Evolutionary conservation across 2,113 vertebrate species (phyloP).

Genomic region (Strix uralensis): DNA sequence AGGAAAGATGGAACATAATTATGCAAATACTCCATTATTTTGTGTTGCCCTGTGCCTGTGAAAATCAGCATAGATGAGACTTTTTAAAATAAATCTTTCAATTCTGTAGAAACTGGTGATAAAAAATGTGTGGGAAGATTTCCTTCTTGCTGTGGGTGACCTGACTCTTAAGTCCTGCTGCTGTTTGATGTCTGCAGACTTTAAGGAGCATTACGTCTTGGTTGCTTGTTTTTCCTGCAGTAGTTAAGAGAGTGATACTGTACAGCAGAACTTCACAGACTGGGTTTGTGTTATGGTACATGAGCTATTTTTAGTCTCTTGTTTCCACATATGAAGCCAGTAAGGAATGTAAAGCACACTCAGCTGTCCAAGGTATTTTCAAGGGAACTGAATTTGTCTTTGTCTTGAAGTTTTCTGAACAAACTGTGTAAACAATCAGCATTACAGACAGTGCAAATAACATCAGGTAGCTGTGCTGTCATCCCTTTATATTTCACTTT

Average conservation of each 20-base stretch:
- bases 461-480: neutral
- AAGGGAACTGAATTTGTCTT: neutral
- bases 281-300: neutral
- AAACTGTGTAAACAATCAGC: neutral
- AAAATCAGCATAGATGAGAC: neutral
- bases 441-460: neutral
- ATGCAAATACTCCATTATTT: neutral
- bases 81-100: neutral
- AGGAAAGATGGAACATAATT: neutral
- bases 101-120: neutral
- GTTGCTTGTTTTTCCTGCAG: neutral
- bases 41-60: neutral
- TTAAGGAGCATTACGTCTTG: neutral
- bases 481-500: neutral
- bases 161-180: neutral
- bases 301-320: conserved; percentile 5
- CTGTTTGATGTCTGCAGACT: neutral
- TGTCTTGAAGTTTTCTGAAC: neutral
- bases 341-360: conserved; percentile 13
- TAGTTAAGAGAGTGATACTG: neutral
- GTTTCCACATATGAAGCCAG: neutral
- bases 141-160: neutral
- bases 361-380: neutral
- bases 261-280: neutral
- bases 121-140: neutral